phyloP scores from a whole-genome alignment of 2,888 invertebrate species.

The Cancer borealis region DNA sequence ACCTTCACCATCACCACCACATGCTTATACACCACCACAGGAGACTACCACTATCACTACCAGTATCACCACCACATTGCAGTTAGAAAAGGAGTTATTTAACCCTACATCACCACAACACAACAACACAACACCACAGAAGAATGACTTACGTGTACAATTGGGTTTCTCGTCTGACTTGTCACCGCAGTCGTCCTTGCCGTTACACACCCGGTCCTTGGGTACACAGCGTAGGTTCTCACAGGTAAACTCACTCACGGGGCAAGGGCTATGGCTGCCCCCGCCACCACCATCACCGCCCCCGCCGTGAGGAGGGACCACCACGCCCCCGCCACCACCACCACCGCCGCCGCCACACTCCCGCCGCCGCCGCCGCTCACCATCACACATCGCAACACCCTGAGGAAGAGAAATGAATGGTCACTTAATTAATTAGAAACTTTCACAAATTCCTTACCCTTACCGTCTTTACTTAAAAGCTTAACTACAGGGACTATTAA shows the following conservation, averaged over 20 bases:
- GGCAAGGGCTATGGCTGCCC: slow-evolving; percentile 72
- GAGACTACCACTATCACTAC: neutral
- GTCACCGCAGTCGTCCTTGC: slow-evolving; percentile 75
- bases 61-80: neutral
- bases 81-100: no score
- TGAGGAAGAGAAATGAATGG: neutral
- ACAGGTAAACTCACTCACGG: slow-evolving; percentile 76
- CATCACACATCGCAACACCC: slow-evolving; percentile 71
- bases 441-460: neutral
- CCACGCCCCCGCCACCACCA: slow-evolving; percentile 52
- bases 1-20: neutral
- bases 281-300: slow-evolving; percentile 45
- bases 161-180: slow-evolving; percentile 73
- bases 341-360: slow-evolving; percentile 52
- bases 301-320: slow-evolving; percentile 41
- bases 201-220: slow-evolving; percentile 75
- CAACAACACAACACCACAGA: neutral
- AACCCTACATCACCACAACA: neutral
- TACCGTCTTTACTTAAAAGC: neutral
- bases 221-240: slow-evolving; percentile 76
- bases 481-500: neutral
- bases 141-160: slow-evolving; percentile 71
- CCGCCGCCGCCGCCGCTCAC: slow-evolving; percentile 58
- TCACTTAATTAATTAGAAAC: neutral
- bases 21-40: neutral